Base-by-base conservation (phyloP, 2,888 invertebrate species). In the Criorhina ranunculi region DNA sequence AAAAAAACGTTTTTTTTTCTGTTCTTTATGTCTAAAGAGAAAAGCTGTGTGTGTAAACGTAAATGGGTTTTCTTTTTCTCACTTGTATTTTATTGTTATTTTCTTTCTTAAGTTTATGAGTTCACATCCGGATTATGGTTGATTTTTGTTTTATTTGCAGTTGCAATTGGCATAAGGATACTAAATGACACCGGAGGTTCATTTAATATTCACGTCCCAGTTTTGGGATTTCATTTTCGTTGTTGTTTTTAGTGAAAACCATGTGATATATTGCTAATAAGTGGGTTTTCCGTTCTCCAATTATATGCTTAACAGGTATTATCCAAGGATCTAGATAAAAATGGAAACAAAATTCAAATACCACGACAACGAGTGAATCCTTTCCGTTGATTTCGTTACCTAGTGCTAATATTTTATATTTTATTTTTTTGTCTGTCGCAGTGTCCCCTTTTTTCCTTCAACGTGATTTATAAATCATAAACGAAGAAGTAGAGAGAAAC, bases 161-260 rank as follows among this genome's bases (percentile, higher is more conserved):
- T 72, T 40, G 33, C 37, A 11, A 40, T 2, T 35, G 19, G 72
- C 8, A 42, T 53, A 17, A 5, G 33, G 24, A 66, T 33, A 62
- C 37, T 64, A 76, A 70, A 72, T 77, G 78, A 46, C 78, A 62
- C 69, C 83, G 51, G 31, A 69, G 40, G 73, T 53, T 78, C 40
- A 82, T 83, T 73, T 57, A 78, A 83, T 64, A 82, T 82, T 82
- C 77, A 66, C 37, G 24, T n/a, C n/a, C n/a, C n/a, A n/a, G n/a
- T n/a, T n/a, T n/a, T n/a, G n/a, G n/a, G n/a, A 9, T 11, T 19
- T 0, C 17, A n/a, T 57, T n/a, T 2, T 59, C 49, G n/a, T 19
- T 19, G 19, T 17, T 1, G 19, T 64, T 46, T 49, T n/a, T 40
- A 60, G 46, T 49, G 15, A 24, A 46, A 46, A 70, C 12, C 57